Evolutionary conservation across 2,797 vertebrate genomes (phyloP), one percentile per base, ranked within the genome.

Genomic region (Aldrovandia affinis): DNA sequence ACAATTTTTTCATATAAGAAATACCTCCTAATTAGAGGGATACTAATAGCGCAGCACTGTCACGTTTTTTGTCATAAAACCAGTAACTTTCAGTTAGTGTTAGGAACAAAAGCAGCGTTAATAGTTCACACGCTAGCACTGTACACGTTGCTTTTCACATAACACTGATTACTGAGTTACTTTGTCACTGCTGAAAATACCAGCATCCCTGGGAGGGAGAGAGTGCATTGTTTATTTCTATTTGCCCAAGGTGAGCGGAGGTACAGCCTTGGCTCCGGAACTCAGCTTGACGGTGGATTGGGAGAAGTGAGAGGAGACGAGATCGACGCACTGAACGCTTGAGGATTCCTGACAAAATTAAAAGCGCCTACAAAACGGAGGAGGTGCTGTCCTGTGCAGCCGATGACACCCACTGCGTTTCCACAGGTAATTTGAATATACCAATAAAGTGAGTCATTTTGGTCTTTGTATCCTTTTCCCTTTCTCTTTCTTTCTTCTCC

Each of bases 181-280:
- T 84, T 80, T 84, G 78, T 84, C 78, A 70, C 59, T 63, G 33
- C 61, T 59, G 39, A 78, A 80, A 80, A 80, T 68, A 70, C 75
- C 50, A 68, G 78, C 59, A 55, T 42, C 59, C 78, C 59, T 54
- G 83, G 9, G 22, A 84, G 78, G 68, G 39, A 65, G 42, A 80
- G 73, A 25, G 47, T 70, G 33, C 57, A 68, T 80, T 84, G 83
- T 80, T 84, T 80, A 80, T 80, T 84, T 80, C 47, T 80, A 68
- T 84, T 80, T 80, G 77, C 28, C 9, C 59, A 54, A 80, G 61
- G 77, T 80, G 83, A 52, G 54, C 18, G 25, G 83, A 68, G 63
- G 80, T 20, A 83, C 39, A 55, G 50, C 44, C 44, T 52, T 8
- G 30, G 77, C 59, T 30, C 83, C 10, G 47, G 44, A 42, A 84